Percentiles rank a stretch among this genome's conserved stretches.
Conservation (phyloP, 1,140 invertebrate species). For the Harpegnathos saltator region DNA sequence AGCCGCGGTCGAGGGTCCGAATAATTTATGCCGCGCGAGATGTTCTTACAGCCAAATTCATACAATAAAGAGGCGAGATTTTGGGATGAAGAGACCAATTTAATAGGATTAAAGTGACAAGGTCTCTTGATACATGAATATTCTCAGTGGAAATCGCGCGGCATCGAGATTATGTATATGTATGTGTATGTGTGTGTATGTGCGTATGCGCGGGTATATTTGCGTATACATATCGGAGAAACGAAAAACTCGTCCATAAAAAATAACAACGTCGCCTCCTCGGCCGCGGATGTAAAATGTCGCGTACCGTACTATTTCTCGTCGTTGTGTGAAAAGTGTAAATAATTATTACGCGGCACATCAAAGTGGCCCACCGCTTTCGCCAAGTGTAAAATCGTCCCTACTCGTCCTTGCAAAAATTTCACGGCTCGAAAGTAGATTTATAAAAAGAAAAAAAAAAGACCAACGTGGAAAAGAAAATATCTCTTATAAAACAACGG, state of each 20-base stretch:
- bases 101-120: conserved; percentile 69
- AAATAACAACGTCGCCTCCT: conserved; percentile 48
- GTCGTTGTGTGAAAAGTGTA: neutral
- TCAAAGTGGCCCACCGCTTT: neutral
- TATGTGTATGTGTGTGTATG: too few relatives aligned
- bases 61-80: neutral
- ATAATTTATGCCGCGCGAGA: neutral
- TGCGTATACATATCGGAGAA: neutral
- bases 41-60: neutral
- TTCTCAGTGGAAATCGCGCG: conserved; percentile 21
- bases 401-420: conserved; percentile 1
- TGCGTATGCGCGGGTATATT: too few relatives aligned
- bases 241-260: conserved; percentile 49
- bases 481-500: conserved; percentile 53
- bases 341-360: conserved; percentile 15
- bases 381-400: neutral
- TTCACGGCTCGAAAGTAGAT: neutral
- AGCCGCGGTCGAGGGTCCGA: neutral
- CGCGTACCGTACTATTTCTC: neutral
- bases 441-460: conserved; percentile 17
- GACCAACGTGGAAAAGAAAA: neutral
- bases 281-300: conserved; percentile 13
- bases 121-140: conserved; percentile 7
- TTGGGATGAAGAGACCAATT: conserved; percentile 28
- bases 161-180: conserved; percentile 7